These are phyloP conservation scores for Periparus ater DNA, from an alignment of 2,797 vertebrate genomes.

Conservation along the genomic window DNA sequence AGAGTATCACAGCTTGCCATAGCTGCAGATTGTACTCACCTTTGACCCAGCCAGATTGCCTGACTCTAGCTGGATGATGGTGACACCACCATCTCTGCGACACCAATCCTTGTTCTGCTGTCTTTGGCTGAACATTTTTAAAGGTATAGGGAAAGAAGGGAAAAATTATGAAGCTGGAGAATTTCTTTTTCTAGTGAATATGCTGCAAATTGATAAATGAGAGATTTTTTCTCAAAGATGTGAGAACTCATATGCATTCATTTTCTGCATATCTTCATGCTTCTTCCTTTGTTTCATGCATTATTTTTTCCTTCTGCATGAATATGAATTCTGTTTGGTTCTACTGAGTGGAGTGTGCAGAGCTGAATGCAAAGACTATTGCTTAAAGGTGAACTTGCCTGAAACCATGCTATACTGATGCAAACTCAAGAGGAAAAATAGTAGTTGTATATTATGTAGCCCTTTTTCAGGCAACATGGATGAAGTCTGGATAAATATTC, in stretches of 20 bases:
- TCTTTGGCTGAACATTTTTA: neutral
- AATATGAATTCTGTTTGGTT: neutral
- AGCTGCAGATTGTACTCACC: neutral
- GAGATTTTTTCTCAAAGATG: neutral
- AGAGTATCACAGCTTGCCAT: rapidly evolving
- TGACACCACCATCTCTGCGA: neutral
- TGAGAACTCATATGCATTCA: neutral
- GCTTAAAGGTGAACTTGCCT: neutral
- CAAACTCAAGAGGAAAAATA: neutral
- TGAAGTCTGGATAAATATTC: neutral
- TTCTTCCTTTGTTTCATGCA: neutral
- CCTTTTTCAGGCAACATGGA: neutral
- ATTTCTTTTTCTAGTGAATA: neutral
- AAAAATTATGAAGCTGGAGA: neutral
- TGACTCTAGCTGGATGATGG: neutral
- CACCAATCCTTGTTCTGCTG: neutral
- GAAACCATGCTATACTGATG: neutral
- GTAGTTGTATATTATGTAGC: neutral
- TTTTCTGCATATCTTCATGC: neutral
- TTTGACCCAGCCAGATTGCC: neutral
- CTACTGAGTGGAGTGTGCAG: neutral
- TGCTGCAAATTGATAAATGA: neutral
- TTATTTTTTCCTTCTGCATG: neutral
- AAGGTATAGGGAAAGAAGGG: neutral
- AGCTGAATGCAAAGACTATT: neutral